Evolutionary conservation across 1,140 invertebrate genomes (phyloP).

Genomic region (Pygmarrhopalites habei): DNA sequence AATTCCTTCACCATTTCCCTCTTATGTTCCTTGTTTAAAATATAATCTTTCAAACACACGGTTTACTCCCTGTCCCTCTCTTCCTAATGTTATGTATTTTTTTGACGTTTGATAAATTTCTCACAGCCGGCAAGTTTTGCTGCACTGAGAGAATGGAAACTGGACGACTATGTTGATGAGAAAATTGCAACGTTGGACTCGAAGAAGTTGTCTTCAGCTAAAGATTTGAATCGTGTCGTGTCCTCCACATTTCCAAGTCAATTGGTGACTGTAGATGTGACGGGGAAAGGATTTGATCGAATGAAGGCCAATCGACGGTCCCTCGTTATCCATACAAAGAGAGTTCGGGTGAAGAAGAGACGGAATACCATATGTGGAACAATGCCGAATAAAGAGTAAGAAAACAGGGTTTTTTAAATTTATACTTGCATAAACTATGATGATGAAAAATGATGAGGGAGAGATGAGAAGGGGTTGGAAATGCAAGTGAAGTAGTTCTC

Average conservation of each 20-base stretch:
- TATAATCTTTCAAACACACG: no score
- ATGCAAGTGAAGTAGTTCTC: no score
- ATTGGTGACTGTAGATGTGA: slow-evolving; percentile 77
- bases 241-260: slow-evolving; percentile 66
- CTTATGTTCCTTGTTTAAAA: no score
- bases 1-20: no score
- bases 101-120: no score
- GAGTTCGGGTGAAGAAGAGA: slow-evolving; percentile 51
- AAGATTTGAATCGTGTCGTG: slow-evolving; percentile 43
- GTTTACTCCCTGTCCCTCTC: no score
- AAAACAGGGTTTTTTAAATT: background rate
- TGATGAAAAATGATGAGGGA: background rate
- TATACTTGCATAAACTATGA: background rate
- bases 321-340: slow-evolving; percentile 46
- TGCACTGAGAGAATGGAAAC: slow-evolving; percentile 36
- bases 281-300: slow-evolving; percentile 72
- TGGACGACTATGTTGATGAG: slow-evolving; percentile 38
- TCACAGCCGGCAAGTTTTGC: slow-evolving; percentile 38
- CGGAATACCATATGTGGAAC: slow-evolving; percentile 77
- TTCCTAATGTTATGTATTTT: no score
- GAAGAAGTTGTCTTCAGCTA: slow-evolving; percentile 42
- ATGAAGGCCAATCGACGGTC: slow-evolving; percentile 77
- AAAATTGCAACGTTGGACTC: slow-evolving; percentile 26
- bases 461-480: no score
- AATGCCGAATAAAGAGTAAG: slow-evolving; percentile 40